These are phyloP conservation scores for Gavialis gangeticus DNA, from an alignment of 2,113 vertebrate species.

Conservation along the genomic window DNA sequence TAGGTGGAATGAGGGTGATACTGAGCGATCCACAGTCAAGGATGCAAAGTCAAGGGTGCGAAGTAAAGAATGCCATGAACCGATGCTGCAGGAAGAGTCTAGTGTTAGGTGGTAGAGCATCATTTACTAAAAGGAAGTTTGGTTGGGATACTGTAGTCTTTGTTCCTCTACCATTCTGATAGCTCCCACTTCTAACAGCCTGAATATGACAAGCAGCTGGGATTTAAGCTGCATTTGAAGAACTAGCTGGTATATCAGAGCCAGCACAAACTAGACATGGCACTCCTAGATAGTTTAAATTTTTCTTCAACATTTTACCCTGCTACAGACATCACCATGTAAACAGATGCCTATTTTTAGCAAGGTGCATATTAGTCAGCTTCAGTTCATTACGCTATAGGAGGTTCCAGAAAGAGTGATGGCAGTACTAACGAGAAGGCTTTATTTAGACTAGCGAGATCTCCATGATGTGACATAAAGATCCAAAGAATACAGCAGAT, in stretches of 20 bases:
- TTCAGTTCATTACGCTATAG: not conserved
- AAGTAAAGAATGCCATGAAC: not conserved
- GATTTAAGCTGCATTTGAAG: not conserved
- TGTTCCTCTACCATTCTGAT: not conserved
- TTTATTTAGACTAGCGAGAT: slow-evolving; percentile 67
- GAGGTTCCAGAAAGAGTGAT: slow-evolving; percentile 13
- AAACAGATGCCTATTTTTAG: slow-evolving; percentile 53
- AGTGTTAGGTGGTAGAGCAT: not conserved
- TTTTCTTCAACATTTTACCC: slow-evolving; percentile 12
- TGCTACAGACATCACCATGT: rapidly evolving
- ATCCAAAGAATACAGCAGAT: not conserved
- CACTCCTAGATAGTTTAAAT: not conserved
- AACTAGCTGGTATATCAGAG: not conserved
- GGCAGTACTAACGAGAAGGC: slow-evolving; percentile 8
- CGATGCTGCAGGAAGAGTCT: not conserved
- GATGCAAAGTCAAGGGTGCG: not conserved
- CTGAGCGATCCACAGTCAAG: not conserved
- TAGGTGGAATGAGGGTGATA: not conserved
- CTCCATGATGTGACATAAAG: not conserved
- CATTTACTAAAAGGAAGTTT: not conserved
- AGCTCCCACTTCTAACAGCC: not conserved
- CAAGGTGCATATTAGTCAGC: not conserved
- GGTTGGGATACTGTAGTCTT: not conserved
- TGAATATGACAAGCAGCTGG: not conserved
- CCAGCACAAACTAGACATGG: rapidly evolving